Evolutionary conservation across 2,888 invertebrate genomes (phyloP), one percentile per base, ranked within the genome.

Genomic region (Drosophila helvetica): DNA sequence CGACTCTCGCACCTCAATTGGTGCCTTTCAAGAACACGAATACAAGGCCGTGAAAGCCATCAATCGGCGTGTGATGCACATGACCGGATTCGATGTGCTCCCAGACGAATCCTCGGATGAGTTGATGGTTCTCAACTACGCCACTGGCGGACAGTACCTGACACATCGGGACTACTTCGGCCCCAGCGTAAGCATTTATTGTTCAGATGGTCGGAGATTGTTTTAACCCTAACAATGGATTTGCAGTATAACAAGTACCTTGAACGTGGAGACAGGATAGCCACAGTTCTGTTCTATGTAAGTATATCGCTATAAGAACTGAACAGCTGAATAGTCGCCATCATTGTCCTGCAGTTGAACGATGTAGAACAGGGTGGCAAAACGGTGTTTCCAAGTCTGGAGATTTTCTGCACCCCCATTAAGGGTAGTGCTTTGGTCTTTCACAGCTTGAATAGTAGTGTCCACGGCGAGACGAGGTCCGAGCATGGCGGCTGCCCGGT

Each of bases 311-410:
- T 45, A 8, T 15, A 55, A n/a, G 4, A 27, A 19, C 6, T 25
- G 4, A 3, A 27, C 1, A 30, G n/a, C 33, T 43, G 3, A 2
- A 17, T 30, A 51, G 17, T 12, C 10, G 5, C 3, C 25, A 12
- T 10, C 3, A 2, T n/a, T 38, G 38, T 38, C 10, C 17, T 91
- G 67, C 81, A 98, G 98, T 96, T 98, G 96, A 96, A 96, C 68
- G 97, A 98, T 90, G 98, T 99, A 15, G 95, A 96, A 38, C 97
- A 97, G 91, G 99, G 99, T 1, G 99, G 99, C 19, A 98, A 97
- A 4, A 99, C 99, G 0, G 98, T 98, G 19, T 99, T 99, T 92
- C 97, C 98, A 0, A 94, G 95, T 78, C 93, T 98, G 18, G 95
- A 96, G 7, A 93, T 96, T 47, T 94, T 96, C 33, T 92, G 98